Conservation (phyloP, 1,140 invertebrate genomes). For the Nymphalis io region DNA sequence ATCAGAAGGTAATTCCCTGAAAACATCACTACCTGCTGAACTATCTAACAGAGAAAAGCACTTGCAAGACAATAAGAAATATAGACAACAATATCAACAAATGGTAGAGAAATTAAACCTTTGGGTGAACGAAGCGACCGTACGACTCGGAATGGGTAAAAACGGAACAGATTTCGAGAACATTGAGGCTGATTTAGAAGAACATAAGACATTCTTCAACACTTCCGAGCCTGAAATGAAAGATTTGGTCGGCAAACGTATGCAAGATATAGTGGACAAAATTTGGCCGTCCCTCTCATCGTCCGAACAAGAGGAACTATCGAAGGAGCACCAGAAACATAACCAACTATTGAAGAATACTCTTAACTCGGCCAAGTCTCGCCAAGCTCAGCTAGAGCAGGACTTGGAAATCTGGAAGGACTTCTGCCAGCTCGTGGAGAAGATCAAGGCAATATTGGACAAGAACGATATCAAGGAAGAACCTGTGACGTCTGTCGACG, state of each 20-base stretch:
- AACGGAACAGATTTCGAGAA: constrained; percentile 94
- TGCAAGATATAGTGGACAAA: constrained; percentile 91
- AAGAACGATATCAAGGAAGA: constrained; percentile 88
- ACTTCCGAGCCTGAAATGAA: constrained; percentile 87
- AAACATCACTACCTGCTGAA: constrained; percentile 89
- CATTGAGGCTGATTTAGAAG: constrained; percentile 89
- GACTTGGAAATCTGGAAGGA: constrained; percentile 90
- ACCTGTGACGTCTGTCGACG: constrained; percentile 87
- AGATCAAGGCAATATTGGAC: constrained; percentile 86
- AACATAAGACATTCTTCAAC: constrained; percentile 93
- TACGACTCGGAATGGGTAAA: constrained; percentile 88
- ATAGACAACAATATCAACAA: constrained; percentile 87
- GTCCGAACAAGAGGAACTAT: constrained; percentile 90
- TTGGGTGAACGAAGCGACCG: constrained; percentile 93
- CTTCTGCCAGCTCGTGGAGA: constrained; percentile 88
- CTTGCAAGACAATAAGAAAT: constrained; percentile 88
- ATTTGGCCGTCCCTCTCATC: constrained; percentile 91
- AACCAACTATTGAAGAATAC: constrained; percentile 91
- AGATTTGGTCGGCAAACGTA: constrained; percentile 89
- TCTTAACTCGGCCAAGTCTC: constrained; percentile 89
- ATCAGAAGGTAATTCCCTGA: constrained; percentile 89
- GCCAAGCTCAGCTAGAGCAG: constrained; percentile 87
- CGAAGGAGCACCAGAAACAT: constrained; percentile 88
- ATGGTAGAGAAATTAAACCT: constrained; percentile 89
- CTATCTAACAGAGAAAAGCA: constrained; percentile 90